phyloP scores from a whole-genome alignment of 1,140 invertebrate genomes.

The Ctenoplectra terminalis region DNA sequence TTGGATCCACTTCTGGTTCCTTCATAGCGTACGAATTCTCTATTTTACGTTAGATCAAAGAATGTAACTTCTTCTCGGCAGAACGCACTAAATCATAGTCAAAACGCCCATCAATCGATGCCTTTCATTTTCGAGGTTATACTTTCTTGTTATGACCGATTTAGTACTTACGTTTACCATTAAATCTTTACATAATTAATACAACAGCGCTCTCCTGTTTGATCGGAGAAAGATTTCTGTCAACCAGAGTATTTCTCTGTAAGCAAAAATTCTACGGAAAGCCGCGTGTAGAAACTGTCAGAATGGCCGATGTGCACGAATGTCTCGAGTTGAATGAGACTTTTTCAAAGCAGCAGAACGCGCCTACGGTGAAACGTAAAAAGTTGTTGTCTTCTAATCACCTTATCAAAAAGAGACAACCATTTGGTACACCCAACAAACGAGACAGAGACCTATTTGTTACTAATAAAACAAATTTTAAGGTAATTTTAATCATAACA shows the following conservation, averaged over 20 bases:
- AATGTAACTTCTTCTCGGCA: conserved; percentile 56
- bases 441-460: conserved; percentile 83
- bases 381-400: conserved; percentile 44
- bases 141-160: conserved; percentile 35
- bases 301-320: conserved; percentile 66
- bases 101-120: conserved; percentile 57
- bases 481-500: conserved; percentile 77
- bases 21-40: conserved; percentile 78
- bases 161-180: not conserved
- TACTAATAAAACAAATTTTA: conserved; percentile 84
- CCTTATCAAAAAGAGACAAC: conserved; percentile 70
- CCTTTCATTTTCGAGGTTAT: conserved; percentile 50
- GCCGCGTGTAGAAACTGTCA: conserved; percentile 51
- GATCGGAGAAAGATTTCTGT: not conserved
- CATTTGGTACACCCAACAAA: conserved; percentile 56
- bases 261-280: conserved; percentile 2
- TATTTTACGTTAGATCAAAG: conserved; percentile 59
- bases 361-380: not conserved
- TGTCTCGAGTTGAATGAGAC: conserved; percentile 20
- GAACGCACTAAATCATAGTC: conserved; percentile 13
- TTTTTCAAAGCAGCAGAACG: conserved; percentile 12
- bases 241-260: not conserved
- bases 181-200: not conserved
- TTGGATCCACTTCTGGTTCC: conserved; percentile 86
- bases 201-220: conserved; percentile 2